These are phyloP conservation scores for Tor tambroides DNA, from an alignment of 2,113 vertebrate genomes.

Conservation along the genomic window DNA sequence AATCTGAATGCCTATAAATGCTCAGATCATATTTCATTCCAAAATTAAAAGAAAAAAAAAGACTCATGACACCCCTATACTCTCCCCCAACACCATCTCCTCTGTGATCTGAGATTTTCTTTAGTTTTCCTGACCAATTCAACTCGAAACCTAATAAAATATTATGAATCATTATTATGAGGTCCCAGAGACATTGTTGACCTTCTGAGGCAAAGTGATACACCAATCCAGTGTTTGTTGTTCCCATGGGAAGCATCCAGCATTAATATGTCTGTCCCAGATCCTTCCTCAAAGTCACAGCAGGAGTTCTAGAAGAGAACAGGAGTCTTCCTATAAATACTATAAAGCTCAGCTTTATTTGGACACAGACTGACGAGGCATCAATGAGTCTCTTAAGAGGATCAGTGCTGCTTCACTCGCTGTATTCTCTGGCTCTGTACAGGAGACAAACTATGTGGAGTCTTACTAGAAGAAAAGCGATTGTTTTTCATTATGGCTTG, in stretches of 20 bases:
- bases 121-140: neutral
- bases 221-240: neutral
- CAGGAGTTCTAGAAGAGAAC: constrained; percentile 74
- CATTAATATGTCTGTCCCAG: constrained; percentile 40
- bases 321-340: constrained; percentile 75
- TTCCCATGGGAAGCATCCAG: neutral
- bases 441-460: constrained; percentile 24
- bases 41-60: neutral
- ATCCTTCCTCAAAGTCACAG: constrained; percentile 59
- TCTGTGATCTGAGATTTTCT: neutral
- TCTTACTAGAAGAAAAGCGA: constrained; percentile 12
- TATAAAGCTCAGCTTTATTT: constrained; percentile 82
- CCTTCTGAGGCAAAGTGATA: neutral
- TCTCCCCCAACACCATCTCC: neutral
- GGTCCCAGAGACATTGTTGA: neutral
- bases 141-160: neutral
- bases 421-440: constrained; percentile 53
- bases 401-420: constrained; percentile 72
- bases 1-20: neutral
- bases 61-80: too few species aligned
- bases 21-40: neutral
- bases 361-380: constrained; percentile 77
- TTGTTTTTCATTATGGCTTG: neutral
- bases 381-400: constrained; percentile 78
- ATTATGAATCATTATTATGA: neutral